These are phyloP conservation scores for Ernsta delagoae DNA, from an alignment of 2,888 invertebrate genomes.

Conservation along the genomic window DNA sequence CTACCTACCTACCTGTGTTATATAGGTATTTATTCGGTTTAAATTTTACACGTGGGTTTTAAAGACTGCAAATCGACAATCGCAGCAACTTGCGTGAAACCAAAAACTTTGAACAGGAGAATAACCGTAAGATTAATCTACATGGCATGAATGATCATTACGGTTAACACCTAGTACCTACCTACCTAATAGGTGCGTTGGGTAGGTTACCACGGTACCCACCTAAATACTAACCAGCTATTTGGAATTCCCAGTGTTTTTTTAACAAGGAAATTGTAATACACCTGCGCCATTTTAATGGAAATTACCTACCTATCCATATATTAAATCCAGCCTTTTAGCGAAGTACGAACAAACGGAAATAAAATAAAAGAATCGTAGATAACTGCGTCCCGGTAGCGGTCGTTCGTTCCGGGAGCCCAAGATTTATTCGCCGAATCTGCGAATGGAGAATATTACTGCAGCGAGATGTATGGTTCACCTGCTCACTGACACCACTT, in stretches of 20 bases:
- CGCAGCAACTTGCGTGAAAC: too few species aligned
- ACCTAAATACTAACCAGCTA: not conserved
- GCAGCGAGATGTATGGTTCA: conserved; percentile 53
- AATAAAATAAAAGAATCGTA: conserved; percentile 46
- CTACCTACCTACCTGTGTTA: not conserved
- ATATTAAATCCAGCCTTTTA: conserved; percentile 41
- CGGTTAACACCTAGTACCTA: too few species aligned
- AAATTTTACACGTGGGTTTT: too few species aligned
- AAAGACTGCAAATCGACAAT: too few species aligned
- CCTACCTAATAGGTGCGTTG: too few species aligned
- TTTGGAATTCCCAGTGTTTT: not conserved
- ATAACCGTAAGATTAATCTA: too few species aligned
- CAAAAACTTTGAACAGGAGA: too few species aligned
- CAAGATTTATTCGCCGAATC: conserved; percentile 60
- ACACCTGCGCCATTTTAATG: conserved; percentile 4
- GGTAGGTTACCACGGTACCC: too few species aligned
- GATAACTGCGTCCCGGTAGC: conserved; percentile 43
- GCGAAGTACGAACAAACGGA: conserved; percentile 29
- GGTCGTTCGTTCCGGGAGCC: conserved; percentile 50
- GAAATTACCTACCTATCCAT: conserved; percentile 15
- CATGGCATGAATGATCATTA: too few species aligned
- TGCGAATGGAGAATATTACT: conserved; percentile 61
- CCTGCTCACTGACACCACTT: conserved; percentile 40
- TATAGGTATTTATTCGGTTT: not conserved
- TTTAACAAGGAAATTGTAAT: not conserved